Evolutionary conservation across 2,888 invertebrate species (phyloP), one percentile per base, ranked within the genome.

Genomic region (Mythimna lalbum): DNA sequence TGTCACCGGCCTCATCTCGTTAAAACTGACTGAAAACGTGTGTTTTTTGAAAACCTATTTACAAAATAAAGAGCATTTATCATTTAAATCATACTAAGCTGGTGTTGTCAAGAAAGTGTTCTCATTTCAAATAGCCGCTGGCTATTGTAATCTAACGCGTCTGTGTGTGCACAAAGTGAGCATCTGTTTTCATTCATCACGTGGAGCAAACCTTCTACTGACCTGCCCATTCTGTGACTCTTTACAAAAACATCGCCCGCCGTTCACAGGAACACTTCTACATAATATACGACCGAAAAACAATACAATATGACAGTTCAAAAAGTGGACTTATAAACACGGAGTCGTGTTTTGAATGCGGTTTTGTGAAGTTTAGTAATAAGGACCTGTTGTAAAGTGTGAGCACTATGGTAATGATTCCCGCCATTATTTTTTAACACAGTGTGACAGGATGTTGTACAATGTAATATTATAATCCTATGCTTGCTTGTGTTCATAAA

Each of bases 211-310:
- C 19, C 27, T 21, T 47, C 47, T 75, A 47, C 17, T 19, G 12
- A 36, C n/a, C 19, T 27, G 14, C 36, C 9, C 47, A 65, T 39
- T 74, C 4, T 17, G 36, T 71, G 47, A 17, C 36, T 3, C 14
- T 12, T 19, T 63, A 70, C 75, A 76, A 86, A 81, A 86, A 82
- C 74, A 49, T 67, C 61, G 56, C 49, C 27, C 66, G 9, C 62
- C 66, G 65, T 60, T 70, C 66, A 80, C 85, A 85, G 86, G 86
- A 85, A 85, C 84, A 73, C 73, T 82, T 79, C 65, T 52, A 57
- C 64, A 76, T 84, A 84, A 85, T 82, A 84, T 84, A 85, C 76
- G 86, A 59, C 79, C 69, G 36, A 84, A 85, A 85, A 84, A 85
- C 81, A 85, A 85, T 85, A 76, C 78, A 82, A 61, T 76, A 78